Percentiles rank a stretch among this genome's conserved stretches.
Conservation (phyloP, 1,140 invertebrate genomes). For the Pollicipes pollicipes region DNA sequence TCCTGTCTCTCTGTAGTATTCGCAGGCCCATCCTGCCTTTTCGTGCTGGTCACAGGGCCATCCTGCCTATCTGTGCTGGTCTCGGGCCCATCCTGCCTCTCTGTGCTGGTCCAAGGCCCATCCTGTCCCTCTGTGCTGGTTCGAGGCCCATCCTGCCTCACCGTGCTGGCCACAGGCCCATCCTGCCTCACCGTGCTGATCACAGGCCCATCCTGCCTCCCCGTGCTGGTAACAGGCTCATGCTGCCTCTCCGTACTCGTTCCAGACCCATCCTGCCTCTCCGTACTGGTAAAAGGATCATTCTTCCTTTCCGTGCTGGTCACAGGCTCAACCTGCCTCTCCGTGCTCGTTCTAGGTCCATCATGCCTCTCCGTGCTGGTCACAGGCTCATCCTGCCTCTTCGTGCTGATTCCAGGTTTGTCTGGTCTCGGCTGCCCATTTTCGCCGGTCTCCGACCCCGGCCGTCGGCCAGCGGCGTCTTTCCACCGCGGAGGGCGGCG, state of each 20-base stretch:
- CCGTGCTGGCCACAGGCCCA: background rate
- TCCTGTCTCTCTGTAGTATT: background rate
- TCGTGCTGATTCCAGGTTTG: no score
- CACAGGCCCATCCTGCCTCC: background rate
- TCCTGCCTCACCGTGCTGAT: no score
- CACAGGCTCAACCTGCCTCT: background rate
- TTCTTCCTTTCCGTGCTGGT: no score
- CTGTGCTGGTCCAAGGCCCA: background rate
- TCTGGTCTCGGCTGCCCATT: no score
- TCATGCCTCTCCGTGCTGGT: no score
- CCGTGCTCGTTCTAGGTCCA: no score
- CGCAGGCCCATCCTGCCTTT: background rate
- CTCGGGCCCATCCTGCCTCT: background rate
- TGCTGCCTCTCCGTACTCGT: background rate
- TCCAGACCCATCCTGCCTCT: background rate
- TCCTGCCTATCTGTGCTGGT: no score
- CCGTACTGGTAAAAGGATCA: background rate
- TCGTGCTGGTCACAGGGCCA: background rate
- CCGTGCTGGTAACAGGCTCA: background rate
- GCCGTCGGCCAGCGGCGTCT: no score
- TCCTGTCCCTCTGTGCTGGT: background rate
- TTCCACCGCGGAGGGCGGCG: no score
- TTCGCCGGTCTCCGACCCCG: background rate
- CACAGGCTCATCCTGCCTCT: no score
- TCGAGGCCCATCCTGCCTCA: background rate